Evolutionary conservation across 2,113 vertebrate species (phyloP).

Genomic region (Prochilodus magdalenae): DNA sequence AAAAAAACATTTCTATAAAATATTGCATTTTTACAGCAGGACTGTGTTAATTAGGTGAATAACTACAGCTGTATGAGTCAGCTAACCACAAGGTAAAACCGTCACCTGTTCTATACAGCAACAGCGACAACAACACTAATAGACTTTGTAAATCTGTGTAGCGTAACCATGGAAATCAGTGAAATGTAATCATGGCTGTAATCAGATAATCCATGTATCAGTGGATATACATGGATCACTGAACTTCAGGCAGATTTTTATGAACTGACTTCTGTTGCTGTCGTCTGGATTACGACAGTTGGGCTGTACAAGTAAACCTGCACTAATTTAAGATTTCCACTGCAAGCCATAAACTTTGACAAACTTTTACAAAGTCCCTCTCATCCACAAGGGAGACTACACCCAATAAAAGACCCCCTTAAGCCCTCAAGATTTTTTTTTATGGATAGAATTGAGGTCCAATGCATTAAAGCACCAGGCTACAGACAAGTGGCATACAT

Average conservation of each 20-base stretch:
- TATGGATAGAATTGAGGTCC: not conserved
- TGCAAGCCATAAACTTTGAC: not conserved
- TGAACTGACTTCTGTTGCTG: not conserved
- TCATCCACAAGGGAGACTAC: not conserved
- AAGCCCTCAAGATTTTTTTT: not conserved
- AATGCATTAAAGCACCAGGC: not conserved
- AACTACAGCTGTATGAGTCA: too few relatives aligned
- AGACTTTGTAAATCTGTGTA: not conserved
- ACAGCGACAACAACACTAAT: too few relatives aligned
- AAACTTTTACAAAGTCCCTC: not conserved
- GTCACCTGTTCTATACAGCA: too few relatives aligned
- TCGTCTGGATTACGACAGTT: not conserved
- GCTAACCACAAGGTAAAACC: too few relatives aligned
- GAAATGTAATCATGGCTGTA: not conserved
- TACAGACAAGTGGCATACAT: not conserved
- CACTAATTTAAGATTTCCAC: not conserved
- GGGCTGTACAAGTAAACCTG: not conserved
- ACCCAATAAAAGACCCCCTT: not conserved
- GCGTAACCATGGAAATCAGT: not conserved
- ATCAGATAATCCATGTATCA: too few relatives aligned
- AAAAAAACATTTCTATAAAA: too few relatives aligned
- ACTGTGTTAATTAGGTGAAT: too few relatives aligned
- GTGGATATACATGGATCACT: too few relatives aligned
- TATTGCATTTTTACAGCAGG: too few relatives aligned
- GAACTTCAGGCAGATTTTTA: too few relatives aligned